Conservation (phyloP, 2,113 vertebrate species). For the Callopanchax toddi region DNA sequence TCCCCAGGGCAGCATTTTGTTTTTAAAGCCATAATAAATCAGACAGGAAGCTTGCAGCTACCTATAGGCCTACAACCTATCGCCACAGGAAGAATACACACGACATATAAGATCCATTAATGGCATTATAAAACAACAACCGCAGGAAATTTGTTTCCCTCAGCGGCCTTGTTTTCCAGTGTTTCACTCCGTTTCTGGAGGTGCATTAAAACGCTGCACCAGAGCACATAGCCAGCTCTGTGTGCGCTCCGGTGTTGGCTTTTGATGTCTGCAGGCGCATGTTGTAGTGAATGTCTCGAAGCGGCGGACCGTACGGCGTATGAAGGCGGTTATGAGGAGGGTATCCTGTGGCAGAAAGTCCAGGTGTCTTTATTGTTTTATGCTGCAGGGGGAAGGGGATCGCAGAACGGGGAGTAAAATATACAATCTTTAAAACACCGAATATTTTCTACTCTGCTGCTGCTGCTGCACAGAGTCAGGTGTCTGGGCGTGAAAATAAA, state of each 20-base stretch:
- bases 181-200: constrained; percentile 25
- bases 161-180: constrained; percentile 36
- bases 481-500: not conserved
- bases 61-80: constrained; percentile 24
- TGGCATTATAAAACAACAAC: constrained; percentile 57
- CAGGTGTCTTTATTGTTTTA: constrained; percentile 49
- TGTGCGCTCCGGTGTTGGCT: constrained; percentile 38
- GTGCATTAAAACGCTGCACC: constrained; percentile 26
- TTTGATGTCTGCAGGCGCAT: constrained; percentile 41
- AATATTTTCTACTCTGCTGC: constrained; percentile 23
- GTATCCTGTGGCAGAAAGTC: constrained; percentile 39
- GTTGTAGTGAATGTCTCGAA: constrained; percentile 21
- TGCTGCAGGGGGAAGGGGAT: constrained; percentile 35
- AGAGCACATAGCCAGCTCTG: constrained; percentile 9
- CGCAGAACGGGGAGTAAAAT: constrained; percentile 31
- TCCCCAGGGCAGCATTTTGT: constrained; percentile 42
- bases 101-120: constrained; percentile 50
- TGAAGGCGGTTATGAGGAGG: constrained; percentile 31
- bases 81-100: constrained; percentile 39
- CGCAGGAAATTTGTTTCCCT: constrained; percentile 63
- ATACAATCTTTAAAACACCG: constrained; percentile 15
- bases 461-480: constrained; percentile 1
- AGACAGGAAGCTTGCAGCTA: constrained; percentile 61
- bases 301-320: not conserved
- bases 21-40: constrained; percentile 66